These are phyloP conservation scores for Cloeon dipterum DNA, from an alignment of 2,888 invertebrate genomes.

Conservation along the genomic window DNA sequence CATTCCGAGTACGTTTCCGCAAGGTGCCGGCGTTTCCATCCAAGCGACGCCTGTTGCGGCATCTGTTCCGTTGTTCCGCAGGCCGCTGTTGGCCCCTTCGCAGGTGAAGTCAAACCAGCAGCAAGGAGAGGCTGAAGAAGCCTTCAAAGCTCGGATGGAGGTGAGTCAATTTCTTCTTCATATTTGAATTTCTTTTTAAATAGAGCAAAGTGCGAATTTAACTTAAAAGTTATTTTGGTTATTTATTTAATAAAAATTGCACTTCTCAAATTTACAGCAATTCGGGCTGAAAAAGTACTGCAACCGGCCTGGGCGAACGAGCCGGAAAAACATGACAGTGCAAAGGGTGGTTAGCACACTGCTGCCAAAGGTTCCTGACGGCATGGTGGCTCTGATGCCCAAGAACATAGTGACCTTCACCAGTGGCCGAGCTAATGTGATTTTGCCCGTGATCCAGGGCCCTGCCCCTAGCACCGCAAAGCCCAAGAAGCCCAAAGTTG, in stretches of 20 bases:
- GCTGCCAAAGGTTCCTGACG: conserved; percentile 29
- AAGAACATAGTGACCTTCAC: neutral
- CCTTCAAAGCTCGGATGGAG: conserved; percentile 10
- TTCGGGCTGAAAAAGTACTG: conserved; percentile 21
- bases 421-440: neutral
- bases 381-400: conserved; percentile 9
- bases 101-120: conserved; percentile 7
- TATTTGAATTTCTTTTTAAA: neutral
- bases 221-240: too few species aligned
- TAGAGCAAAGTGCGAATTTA: too few species aligned
- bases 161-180: conserved; percentile 8
- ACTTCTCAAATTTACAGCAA: conserved; percentile 17
- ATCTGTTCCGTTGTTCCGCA: conserved; percentile 6
- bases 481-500: neutral
- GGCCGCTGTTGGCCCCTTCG: conserved; percentile 8
- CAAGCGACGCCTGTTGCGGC: neutral
- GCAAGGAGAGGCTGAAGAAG: conserved; percentile 8
- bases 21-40: neutral
- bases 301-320: conserved; percentile 20
- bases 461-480: neutral
- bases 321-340: conserved; percentile 40
- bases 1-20: neutral
- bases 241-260: too few species aligned
- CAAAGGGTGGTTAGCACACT: conserved; percentile 49
- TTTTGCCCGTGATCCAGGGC: neutral